phyloP scores from a whole-genome alignment of 2,888 invertebrate species.

The Ischnura elegans region DNA sequence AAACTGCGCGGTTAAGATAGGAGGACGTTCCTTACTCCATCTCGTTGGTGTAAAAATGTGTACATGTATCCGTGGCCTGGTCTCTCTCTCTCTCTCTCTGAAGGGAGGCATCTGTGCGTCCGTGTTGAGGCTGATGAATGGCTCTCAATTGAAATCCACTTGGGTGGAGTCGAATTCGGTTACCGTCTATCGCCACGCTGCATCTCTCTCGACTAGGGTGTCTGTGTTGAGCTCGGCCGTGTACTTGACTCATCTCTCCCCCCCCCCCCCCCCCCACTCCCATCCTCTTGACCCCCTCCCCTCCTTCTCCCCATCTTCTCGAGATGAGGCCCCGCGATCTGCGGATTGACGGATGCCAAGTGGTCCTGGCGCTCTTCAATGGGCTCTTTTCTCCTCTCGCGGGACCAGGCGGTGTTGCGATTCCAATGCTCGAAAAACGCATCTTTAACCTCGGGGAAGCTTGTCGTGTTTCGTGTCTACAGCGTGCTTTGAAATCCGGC shows the following conservation, averaged over 20 bases:
- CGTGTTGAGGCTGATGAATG: not conserved
- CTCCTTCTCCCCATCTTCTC: not conserved
- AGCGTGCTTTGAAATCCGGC: not conserved
- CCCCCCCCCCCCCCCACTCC: not conserved
- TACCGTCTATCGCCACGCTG: not conserved
- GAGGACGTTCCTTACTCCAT: not conserved
- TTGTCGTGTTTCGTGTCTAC: not conserved
- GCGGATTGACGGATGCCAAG: not conserved
- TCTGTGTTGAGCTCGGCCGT: not conserved
- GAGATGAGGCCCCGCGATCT: not conserved
- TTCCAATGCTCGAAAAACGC: not conserved
- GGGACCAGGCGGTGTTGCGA: too few species aligned
- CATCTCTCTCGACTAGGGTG: not conserved
- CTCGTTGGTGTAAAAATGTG: not conserved
- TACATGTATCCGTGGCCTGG: too few species aligned
- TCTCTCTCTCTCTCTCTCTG: not conserved
- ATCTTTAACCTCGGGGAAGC: not conserved
- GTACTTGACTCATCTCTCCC: not conserved
- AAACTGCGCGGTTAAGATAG: too few species aligned
- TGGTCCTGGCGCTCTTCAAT: not conserved
- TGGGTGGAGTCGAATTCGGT: not conserved
- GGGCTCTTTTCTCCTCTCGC: not conserved
- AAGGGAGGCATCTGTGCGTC: not conserved
- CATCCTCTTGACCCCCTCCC: not conserved
- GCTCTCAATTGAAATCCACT: constrained; percentile 18